Evolutionary conservation across 2,113 vertebrate species (phyloP), one percentile per base, ranked within the genome.

Genomic region (Mola mola): DNA sequence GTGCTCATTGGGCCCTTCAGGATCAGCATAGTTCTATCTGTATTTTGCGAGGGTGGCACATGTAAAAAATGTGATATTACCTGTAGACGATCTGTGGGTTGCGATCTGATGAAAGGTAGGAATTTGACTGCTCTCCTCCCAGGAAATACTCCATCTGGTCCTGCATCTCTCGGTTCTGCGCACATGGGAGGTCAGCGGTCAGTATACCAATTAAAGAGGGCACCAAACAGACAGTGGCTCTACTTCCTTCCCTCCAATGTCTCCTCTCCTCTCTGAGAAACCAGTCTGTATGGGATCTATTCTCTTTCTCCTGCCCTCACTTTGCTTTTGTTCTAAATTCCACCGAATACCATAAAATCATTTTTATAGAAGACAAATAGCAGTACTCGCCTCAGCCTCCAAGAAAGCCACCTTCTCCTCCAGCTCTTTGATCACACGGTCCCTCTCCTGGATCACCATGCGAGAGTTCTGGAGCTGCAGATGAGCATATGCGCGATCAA

Each of bases 401-500:
- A 98, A 70, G 62, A 94, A 96, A 0, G 95, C 88, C 0, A 98
- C 93, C 38, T 93, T 94, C 87, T 98, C 96, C 83, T 95, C 93
- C 57, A 98, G 93, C 58, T 97, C 94, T 72, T 92, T 94, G 83
- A 98, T 98, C 52, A 88, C 62, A 0, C 87, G 70, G 8, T 98
- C 96, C 28, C 96, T 93, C 65, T 95, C 93, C 78, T 95, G 94
- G 75, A 96, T 94, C 83, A 96, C 91, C 4, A 93, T 92, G 72
- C 95, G 94, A 8, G 96, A 98, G 86, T 97, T 96, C 91, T 98
- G 95, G 70, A 98, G 94, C 96, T 98, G 75, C 2, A 73, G 51
- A 52, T 6, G 16, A 69, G 40, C 56, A 75, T 77, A 85, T 74
- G 58, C 2, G 21, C 10, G 56, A 29, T 49, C 63, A 82, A 49